Conservation (phyloP, 1,140 invertebrate species). For the Zaprionus capensis region DNA sequence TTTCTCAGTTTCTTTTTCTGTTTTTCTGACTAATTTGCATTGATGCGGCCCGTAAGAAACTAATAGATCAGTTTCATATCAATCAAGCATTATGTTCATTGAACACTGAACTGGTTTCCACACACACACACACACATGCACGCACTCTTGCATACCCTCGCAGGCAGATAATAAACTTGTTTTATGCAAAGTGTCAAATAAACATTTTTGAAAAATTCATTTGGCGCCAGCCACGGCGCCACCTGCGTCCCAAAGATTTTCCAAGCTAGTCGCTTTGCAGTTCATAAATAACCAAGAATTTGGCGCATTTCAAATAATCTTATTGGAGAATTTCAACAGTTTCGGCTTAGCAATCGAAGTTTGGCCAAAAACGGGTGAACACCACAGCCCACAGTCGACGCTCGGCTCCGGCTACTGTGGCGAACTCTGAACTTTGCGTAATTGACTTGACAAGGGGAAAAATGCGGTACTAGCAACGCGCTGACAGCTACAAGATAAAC, state of each 20-base stretch:
- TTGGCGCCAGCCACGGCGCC: conserved; percentile 47
- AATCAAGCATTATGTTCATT: conserved; percentile 62
- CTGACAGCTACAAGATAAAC: conserved; percentile 7
- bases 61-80: conserved; percentile 78
- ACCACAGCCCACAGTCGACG: not conserved
- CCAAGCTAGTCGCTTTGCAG: conserved; percentile 23
- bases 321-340: conserved; percentile 53
- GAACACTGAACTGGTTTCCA: conserved; percentile 59
- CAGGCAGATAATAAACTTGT: conserved; percentile 26
- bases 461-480: not conserved
- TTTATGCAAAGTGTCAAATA: conserved; percentile 53
- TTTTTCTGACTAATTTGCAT: conserved; percentile 61
- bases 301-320: conserved; percentile 52
- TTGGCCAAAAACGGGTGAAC: conserved; percentile 11
- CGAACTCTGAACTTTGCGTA: conserved; percentile 60
- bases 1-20: conserved; percentile 1
- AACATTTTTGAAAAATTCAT: conserved; percentile 64
- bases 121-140: conserved; percentile 27
- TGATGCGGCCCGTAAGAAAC: conserved; percentile 53
- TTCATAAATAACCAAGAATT: conserved; percentile 50
- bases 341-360: conserved; percentile 9
- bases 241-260: conserved; percentile 28
- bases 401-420: conserved; percentile 28
- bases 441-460: conserved; percentile 42
- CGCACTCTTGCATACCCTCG: not conserved